Evolutionary conservation across 2,888 invertebrate species (phyloP).

Genomic region (Eupeodes latifasciatus): DNA sequence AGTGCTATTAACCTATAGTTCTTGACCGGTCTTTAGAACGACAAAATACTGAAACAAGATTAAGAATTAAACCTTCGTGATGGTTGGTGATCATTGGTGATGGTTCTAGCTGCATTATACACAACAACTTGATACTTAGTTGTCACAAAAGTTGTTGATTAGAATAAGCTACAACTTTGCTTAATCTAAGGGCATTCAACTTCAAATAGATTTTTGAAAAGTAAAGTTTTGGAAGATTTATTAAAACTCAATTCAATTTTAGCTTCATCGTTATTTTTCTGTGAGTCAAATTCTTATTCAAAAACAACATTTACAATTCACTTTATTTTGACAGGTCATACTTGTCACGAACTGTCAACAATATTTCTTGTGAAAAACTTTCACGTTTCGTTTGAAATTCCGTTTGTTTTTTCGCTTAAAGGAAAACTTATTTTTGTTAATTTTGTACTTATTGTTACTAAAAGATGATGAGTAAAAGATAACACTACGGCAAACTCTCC

Average conservation of each 20-base stretch:
- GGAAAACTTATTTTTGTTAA: background rate
- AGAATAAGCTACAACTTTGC: too few relatives aligned
- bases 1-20: conserved; percentile 30
- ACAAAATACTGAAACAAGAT: background rate
- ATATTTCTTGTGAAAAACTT: conserved; percentile 28
- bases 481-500: background rate
- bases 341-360: conserved; percentile 33
- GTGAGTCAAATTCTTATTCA: too few relatives aligned
- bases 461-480: conserved; percentile 16
- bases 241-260: too few relatives aligned
- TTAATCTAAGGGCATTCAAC: too few relatives aligned
- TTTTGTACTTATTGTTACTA: background rate
- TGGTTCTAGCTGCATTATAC: background rate
- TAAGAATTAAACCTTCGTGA: background rate
- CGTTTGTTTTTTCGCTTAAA: conserved; percentile 12
- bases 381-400: conserved; percentile 42
- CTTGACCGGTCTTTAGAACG: conserved; percentile 24
- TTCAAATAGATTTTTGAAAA: too few relatives aligned
- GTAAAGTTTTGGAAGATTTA: too few relatives aligned
- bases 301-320: too few relatives aligned
- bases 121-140: background rate
- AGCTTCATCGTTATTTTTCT: too few relatives aligned
- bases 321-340: background rate
- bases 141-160: too few relatives aligned
- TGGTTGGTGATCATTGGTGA: background rate